Percentiles rank a stretch among this genome's conserved stretches.
These are phyloP conservation scores for Trissonchulus latispiculum DNA, from an alignment of 2,888 invertebrate genomes.

Conservation along the genomic window DNA sequence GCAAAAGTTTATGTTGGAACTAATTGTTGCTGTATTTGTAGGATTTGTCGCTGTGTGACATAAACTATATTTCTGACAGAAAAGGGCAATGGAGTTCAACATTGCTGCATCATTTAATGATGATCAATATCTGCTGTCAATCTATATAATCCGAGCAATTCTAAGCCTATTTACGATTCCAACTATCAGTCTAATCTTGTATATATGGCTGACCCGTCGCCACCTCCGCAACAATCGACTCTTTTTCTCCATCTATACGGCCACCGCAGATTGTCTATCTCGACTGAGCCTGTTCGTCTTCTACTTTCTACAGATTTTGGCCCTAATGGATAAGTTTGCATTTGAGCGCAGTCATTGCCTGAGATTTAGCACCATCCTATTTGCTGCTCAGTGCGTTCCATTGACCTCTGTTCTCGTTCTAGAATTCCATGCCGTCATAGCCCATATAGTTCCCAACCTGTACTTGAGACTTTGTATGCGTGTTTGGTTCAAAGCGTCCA, in stretches of 20 bases:
- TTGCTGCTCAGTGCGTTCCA: neutral
- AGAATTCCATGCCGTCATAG: neutral
- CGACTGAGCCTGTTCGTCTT: neutral
- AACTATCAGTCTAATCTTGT: neutral
- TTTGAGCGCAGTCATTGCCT: neutral
- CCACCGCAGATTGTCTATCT: neutral
- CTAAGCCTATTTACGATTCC: neutral
- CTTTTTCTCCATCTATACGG: neutral
- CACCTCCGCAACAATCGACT: neutral
- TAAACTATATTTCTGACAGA: too few relatives aligned
- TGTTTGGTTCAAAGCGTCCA: neutral
- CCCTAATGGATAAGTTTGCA: neutral
- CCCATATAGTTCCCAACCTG: neutral
- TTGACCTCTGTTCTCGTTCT: neutral
- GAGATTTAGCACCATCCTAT: neutral
- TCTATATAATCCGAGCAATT: neutral
- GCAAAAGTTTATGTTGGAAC: too few relatives aligned
- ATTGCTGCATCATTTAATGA: neutral
- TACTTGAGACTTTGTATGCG: neutral
- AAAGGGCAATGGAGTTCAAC: neutral
- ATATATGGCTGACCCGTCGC: neutral
- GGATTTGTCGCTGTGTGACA: too few relatives aligned
- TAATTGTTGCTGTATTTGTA: too few relatives aligned
- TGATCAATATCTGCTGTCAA: neutral
- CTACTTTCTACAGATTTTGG: neutral